These are phyloP conservation scores for Apostichopus leukothele DNA, from an alignment of 53 echinoderm and acorn worm genomes.

Conservation along the genomic window DNA sequence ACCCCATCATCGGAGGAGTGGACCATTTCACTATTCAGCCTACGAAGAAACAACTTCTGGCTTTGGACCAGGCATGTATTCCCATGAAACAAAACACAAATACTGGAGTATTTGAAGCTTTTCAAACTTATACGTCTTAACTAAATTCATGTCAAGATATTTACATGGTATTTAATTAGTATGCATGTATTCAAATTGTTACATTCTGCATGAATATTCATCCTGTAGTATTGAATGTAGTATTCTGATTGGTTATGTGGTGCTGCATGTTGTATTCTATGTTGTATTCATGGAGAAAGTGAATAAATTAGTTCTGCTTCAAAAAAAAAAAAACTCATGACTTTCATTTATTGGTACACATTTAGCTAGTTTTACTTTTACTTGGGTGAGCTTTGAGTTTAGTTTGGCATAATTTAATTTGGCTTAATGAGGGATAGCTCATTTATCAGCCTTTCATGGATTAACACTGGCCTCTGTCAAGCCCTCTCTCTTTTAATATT, in stretches of 20 bases:
- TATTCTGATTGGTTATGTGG: background rate
- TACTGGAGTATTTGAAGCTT: background rate
- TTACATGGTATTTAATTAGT: background rate
- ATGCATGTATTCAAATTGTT: background rate
- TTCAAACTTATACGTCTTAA: background rate
- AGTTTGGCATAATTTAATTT: too few species aligned
- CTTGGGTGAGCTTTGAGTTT: too few species aligned
- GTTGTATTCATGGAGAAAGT: slow-evolving; percentile 20
- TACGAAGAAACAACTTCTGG: slow-evolving; percentile 19
- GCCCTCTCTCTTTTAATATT: too few species aligned
- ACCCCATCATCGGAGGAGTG: slow-evolving; percentile 19
- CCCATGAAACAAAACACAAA: background rate
- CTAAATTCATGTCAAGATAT: too few species aligned
- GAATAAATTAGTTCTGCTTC: slow-evolving; percentile 47
- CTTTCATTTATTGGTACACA: too few species aligned
- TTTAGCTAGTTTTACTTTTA: too few species aligned
- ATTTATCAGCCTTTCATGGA: too few species aligned
- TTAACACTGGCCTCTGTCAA: too few species aligned
- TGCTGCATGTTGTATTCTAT: background rate
- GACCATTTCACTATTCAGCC: slow-evolving; percentile 8
- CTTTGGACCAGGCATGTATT: slow-evolving; percentile 44
- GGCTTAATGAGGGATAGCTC: too few species aligned
- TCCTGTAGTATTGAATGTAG: slow-evolving; percentile 22
- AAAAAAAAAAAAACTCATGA: too few species aligned
- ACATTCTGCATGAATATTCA: background rate